Conservation (phyloP, 2,797 vertebrate genomes). For the Paguma larvata region DNA sequence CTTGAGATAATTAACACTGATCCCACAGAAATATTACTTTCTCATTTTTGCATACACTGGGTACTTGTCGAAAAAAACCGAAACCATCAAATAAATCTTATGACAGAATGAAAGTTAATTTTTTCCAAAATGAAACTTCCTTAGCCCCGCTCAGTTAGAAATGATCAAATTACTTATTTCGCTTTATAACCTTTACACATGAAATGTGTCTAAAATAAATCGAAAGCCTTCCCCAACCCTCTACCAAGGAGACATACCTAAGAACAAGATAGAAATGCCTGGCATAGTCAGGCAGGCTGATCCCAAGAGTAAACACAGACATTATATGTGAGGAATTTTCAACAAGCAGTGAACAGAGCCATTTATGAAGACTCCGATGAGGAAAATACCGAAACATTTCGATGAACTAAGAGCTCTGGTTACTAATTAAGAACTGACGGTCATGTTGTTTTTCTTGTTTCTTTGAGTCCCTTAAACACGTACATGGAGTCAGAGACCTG, state of each 20-base stretch:
- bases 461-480: background rate
- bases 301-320: background rate
- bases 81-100: conserved; percentile 53
- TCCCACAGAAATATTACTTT: background rate
- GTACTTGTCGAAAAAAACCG: conserved; percentile 21
- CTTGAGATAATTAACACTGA: conserved; percentile 39
- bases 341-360: background rate
- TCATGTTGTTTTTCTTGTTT: background rate
- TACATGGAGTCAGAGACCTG: background rate
- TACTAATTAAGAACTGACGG: background rate
- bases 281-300: background rate
- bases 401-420: background rate
- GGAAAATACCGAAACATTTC: background rate
- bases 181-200: background rate
- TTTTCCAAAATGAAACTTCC: conserved; percentile 25
- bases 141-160: conserved; percentile 23
- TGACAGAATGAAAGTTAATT: background rate
- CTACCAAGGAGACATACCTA: background rate
- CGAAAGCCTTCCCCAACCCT: background rate
- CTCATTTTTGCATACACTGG: background rate
- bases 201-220: background rate
- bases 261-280: background rate
- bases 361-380: background rate
- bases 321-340: background rate
- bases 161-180: background rate